Percentiles rank a stretch among this genome's conserved stretches.
Evolutionary conservation across 2,797 vertebrate species (phyloP).

Genomic region (Podarcis lilfordi): DNA sequence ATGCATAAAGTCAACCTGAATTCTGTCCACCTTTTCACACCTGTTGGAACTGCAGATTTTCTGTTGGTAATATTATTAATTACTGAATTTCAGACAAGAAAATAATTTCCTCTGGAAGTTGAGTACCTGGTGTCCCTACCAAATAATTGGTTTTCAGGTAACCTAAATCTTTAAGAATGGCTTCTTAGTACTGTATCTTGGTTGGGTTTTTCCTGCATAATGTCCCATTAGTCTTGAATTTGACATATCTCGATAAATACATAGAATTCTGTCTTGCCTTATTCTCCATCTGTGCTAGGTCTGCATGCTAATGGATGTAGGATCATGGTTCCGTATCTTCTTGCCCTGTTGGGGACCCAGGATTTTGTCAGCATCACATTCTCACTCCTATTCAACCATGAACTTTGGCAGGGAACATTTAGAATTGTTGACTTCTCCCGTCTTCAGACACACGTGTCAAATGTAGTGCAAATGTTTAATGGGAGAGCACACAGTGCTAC

Average conservation of each 20-base stretch:
- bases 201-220: background rate
- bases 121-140: background rate
- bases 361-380: background rate
- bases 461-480: background rate
- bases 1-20: background rate
- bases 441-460: background rate
- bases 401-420: background rate
- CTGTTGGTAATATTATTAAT: background rate
- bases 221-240: background rate
- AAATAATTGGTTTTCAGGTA: slow-evolving; percentile 19
- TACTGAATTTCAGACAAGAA: slow-evolving; percentile 20
- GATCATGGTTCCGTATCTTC: background rate
- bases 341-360: background rate
- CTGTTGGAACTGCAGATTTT: background rate
- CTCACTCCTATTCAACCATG: background rate
- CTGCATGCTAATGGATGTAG: background rate
- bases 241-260: background rate
- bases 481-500: background rate
- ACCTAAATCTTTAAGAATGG: background rate
- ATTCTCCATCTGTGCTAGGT: background rate
- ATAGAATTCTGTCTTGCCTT: background rate
- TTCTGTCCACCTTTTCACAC: background rate
- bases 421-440: background rate
- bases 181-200: background rate
- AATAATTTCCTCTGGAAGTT: background rate